Conservation (phyloP, 2,797 vertebrate species). For the Siniperca undulata region DNA sequence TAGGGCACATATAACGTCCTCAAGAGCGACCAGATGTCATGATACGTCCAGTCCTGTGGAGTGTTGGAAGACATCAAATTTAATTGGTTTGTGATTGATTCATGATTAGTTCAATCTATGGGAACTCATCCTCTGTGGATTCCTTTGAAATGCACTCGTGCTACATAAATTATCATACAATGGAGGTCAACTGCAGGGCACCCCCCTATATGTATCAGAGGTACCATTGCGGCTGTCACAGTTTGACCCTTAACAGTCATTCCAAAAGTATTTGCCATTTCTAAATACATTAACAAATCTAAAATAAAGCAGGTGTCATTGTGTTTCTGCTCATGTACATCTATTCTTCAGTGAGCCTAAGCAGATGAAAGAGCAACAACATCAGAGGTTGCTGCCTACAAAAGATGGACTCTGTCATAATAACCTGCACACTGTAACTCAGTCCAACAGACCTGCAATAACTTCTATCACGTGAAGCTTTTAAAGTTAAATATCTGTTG, state of each 20-base stretch:
- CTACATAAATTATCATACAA: constrained; percentile 1
- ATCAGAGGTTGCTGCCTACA: not conserved
- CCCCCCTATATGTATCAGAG: not conserved
- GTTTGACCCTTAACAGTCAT: not conserved
- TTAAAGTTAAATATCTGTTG: not conserved
- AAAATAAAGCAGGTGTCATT: constrained; percentile 2
- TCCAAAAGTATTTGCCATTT: not conserved
- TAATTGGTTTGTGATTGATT: constrained; percentile 18
- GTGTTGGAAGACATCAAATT: constrained; percentile 17
- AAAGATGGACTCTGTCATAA: constrained; percentile 2
- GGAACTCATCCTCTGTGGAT: constrained; percentile 5
- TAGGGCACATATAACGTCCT: constrained; percentile 93
- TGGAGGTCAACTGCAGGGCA: constrained; percentile 13
- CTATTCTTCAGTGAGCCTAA: constrained; percentile 3
- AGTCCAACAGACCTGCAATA: constrained; percentile 2
- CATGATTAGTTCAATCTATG: not conserved
- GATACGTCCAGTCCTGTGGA: constrained; percentile 95
- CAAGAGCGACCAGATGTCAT: constrained; percentile 96
- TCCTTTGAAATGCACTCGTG: constrained; percentile 6
- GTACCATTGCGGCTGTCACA: not conserved
- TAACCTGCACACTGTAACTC: not conserved
- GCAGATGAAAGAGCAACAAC: constrained; percentile 8
- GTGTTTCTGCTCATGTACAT: not conserved
- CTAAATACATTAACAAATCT: not conserved
- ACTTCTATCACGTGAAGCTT: constrained; percentile 1